Percentiles rank a stretch among this genome's conserved stretches.
These are phyloP conservation scores for Zelostemma sp. DNA, from an alignment of 1,140 invertebrate genomes.

Conservation along the genomic window DNA sequence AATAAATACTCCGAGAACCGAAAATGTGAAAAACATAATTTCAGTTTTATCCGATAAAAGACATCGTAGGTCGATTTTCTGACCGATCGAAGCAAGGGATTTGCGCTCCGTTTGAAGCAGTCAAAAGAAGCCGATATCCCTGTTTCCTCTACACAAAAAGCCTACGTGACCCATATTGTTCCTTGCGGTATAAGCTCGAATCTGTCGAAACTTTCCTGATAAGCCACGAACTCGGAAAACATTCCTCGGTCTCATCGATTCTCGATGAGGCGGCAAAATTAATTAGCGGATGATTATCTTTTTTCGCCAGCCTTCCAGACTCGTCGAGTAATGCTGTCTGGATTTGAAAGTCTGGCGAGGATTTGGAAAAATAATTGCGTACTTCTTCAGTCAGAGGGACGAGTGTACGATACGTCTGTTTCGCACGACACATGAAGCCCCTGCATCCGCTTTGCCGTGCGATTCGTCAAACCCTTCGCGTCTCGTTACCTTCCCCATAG, in stretches of 20 bases:
- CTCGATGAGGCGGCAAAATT: no score
- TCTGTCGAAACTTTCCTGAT: conserved; percentile 13
- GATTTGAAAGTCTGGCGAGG: neutral
- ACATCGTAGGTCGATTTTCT: conserved; percentile 18
- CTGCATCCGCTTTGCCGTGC: conserved; percentile 33
- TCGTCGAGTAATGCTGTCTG: no score
- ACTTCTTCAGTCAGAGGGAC: conserved; percentile 43
- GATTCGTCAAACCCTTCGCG: conserved; percentile 20
- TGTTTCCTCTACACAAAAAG: conserved; percentile 32
- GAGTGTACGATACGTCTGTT: conserved; percentile 38
- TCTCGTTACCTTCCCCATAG: conserved; percentile 15
- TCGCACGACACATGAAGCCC: conserved; percentile 37
- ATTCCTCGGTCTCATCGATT: neutral
- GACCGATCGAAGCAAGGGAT: conserved; percentile 22
- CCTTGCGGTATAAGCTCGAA: conserved; percentile 13
- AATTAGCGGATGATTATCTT: no score
- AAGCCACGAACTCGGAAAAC: conserved; percentile 10
- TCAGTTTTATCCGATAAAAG: neutral
- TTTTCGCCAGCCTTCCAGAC: no score
- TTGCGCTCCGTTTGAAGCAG: conserved; percentile 18
- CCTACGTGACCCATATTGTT: conserved; percentile 36
- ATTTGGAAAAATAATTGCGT: conserved; percentile 45
- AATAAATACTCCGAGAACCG: neutral
- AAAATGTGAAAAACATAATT: no score
- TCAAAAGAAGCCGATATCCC: conserved; percentile 35